Evolutionary conservation across 1,140 invertebrate species (phyloP), one percentile per base, ranked within the genome.

Genomic region (Aphelenchoides fujianensis): DNA sequence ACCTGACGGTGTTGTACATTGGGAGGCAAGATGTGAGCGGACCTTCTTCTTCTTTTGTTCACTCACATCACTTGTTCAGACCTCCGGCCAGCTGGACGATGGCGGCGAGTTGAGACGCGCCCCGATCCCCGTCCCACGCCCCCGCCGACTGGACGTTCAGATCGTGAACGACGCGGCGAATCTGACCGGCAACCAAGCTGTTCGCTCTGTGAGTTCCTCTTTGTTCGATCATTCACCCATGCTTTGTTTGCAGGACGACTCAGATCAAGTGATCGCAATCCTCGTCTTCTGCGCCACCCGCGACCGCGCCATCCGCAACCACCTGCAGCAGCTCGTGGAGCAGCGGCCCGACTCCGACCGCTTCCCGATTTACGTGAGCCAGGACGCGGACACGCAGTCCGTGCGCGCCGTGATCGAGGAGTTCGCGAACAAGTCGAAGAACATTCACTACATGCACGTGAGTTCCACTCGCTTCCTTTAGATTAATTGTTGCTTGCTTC

Each of bases 281-380:
- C 69, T 87, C 5, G 85, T 87, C 69, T 84, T 87, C 52, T 82
- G 85, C 30, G 86, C 86, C 74, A 82, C 85, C 66, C 76, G 86
- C 28, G 70, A 76, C 2, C 77, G 82, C 19, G 86, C 86, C 32
- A 85, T 84, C 59, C 73, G 79, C 27, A 86, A 84, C 73, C 78
- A 83, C 67, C 71, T 87, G 16, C 81, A 85, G 52, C 83, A 84
- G 63, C 73, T 87, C n/a, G 54, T 86, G 3, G 84, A 83, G 84
- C 82, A 82, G 64, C 75, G 86, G 41, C 82, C 82, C 31, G 77
- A 79, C 64, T 74, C 73, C 3, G 67, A 82, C n/a, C 78, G 80
- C 59, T 87, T 87, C 73, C 87, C 87, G 0, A 84, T 88, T 48
- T 83, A 87, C 30, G 85, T 87, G 0, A 87, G 85, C 66, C 86